These are phyloP conservation scores for Sebastes cheni DNA, from an alignment of 2,797 vertebrate species.

Conservation along the genomic window DNA sequence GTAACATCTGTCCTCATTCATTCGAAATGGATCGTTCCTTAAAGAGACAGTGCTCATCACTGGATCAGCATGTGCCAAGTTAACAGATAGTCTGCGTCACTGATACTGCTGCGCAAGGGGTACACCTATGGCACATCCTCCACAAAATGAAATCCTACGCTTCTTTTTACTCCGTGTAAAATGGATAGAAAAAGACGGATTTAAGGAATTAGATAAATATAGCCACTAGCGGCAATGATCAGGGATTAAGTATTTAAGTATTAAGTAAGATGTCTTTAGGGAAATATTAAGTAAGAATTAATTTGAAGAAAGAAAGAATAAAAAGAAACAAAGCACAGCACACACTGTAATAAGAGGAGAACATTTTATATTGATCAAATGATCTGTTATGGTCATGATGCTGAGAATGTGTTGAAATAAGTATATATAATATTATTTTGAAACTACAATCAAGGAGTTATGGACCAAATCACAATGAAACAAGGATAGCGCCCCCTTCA, in stretches of 20 bases:
- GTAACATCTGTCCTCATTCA: slow-evolving; percentile 68
- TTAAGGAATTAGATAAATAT: slow-evolving; percentile 4
- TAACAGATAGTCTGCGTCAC: slow-evolving; percentile 42
- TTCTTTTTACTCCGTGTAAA: background rate
- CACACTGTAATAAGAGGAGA: background rate
- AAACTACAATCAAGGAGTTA: background rate
- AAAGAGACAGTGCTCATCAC: slow-evolving; percentile 66
- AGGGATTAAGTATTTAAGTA: background rate
- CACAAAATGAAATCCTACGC: slow-evolving; percentile 3
- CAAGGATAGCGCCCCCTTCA: background rate
- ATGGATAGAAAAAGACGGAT: background rate
- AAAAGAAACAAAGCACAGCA: background rate
- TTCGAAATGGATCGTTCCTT: slow-evolving; percentile 60
- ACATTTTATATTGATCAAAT: background rate
- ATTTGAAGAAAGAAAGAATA: background rate
- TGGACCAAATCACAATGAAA: background rate
- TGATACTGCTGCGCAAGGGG: background rate
- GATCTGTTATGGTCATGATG: background rate
- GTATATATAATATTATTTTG: background rate
- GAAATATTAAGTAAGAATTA: slow-evolving; percentile 1
- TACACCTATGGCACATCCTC: background rate
- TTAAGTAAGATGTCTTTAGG: slow-evolving; percentile 1
- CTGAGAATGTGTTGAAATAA: background rate
- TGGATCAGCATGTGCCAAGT: slow-evolving; percentile 55
- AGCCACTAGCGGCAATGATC: background rate